Evolutionary conservation across 2,113 vertebrate species (phyloP), one percentile per base, ranked within the genome.

Genomic region (Datnioides undecimradiatus): DNA sequence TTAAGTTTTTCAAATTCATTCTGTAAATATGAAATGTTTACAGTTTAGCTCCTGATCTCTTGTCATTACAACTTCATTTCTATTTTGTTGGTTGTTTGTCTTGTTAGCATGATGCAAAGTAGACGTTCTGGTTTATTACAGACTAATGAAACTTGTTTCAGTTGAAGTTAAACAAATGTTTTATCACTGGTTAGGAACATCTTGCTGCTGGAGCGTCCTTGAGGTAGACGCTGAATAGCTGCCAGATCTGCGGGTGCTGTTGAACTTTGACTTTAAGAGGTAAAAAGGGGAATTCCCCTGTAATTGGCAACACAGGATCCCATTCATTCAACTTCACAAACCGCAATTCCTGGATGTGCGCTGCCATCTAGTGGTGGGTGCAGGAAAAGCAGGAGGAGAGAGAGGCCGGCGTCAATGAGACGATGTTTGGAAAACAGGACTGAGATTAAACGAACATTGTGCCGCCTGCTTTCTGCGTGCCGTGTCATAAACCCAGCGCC

Each of bases 321-420:
- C 70, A 78, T 85, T 85, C 46, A 78, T 84, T 82, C 25, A 49
- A 13, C 3, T 25, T 43, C 14, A 23, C 25, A 23, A 41, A 33
- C 10, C 2, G 23, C 29, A 33, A 76, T 79, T 65, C 3, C 5
- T 71, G 21, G 65, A 67, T 60, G 41, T 85, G 40, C 2, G 73
- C n/a, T 79, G 84, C 80, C 81, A 90, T 74, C 91, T 88, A 89
- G 79, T 76, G 91, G 88, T 51, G 21, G 4, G 31, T 27, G 21
- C 0, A 12, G 11, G 29, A n/a, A 48, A 16, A 73, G 31, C 36
- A 69, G 31, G 33, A 67, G 36, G 60, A 19, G 21, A 19, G 21
- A 64, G 29, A 48, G 23, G 41, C 21, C 1, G 49, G 6, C 2
- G 45, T 16, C 25, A 31, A 25, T 65, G n/a, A n/a, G n/a, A n/a